A percentile compares a stretch with the other conserved stretches of the same genome.
These are phyloP conservation scores for Tetropium fuscum DNA, from an alignment of 2,888 invertebrate species.

Conservation along the genomic window DNA sequence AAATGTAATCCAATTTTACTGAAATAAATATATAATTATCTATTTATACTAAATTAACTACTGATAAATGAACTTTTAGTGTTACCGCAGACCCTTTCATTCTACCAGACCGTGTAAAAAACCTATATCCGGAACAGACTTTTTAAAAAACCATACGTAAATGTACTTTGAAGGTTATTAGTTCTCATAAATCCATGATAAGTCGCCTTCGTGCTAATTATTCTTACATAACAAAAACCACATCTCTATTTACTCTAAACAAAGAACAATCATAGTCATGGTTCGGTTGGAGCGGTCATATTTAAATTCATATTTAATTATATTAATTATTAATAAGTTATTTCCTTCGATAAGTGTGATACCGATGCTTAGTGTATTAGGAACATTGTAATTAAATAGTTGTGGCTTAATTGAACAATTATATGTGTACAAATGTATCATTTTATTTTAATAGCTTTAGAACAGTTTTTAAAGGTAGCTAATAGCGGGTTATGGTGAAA, in stretches of 20 bases:
- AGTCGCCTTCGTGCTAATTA: constrained; percentile 27
- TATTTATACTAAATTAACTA: too few species aligned
- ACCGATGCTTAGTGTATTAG: constrained; percentile 1
- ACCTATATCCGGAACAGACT: constrained; percentile 21
- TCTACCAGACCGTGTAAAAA: constrained; percentile 12
- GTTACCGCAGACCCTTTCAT: too few species aligned
- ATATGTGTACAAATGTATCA: too few species aligned
- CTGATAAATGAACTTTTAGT: too few species aligned
- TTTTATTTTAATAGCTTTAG: too few species aligned
- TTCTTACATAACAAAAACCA: constrained; percentile 24
- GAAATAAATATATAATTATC: too few species aligned
- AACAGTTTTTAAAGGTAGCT: too few species aligned
- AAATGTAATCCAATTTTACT: too few species aligned
- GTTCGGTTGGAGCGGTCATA: constrained; percentile 25
- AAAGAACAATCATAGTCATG: constrained; percentile 37
- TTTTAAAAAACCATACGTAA: constrained; percentile 18
- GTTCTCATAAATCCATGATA: constrained; percentile 32
- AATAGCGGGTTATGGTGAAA: too few species aligned
- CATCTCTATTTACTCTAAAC: constrained; percentile 26
- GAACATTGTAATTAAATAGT: too few species aligned
- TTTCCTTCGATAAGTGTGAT: neutral
- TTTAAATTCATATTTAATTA: constrained; percentile 6
- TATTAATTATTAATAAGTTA: constrained; percentile 1
- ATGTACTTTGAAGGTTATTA: constrained; percentile 38
- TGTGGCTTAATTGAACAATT: too few species aligned